Evolutionary conservation across 2,113 vertebrate species (phyloP).

Genomic region (Anoplopoma fimbria): DNA sequence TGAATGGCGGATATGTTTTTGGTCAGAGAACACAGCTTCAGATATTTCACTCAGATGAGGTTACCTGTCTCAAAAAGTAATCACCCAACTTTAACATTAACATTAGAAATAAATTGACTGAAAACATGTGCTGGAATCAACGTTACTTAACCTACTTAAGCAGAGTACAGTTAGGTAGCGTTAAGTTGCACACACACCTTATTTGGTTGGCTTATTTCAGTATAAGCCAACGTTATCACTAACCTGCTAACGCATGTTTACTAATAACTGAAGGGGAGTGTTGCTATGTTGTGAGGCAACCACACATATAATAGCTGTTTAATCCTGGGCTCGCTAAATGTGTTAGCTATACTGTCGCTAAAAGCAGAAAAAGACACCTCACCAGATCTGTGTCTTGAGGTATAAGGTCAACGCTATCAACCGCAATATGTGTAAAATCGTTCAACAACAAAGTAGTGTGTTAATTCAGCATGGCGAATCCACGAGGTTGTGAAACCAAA

Average conservation of each 20-base stretch:
- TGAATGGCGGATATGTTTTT: neutral
- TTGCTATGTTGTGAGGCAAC: slow-evolving; percentile 1
- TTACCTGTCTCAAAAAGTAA: neutral
- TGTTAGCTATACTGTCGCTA: neutral
- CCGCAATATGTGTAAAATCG: neutral
- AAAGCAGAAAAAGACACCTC: too few relatives aligned
- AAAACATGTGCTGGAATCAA: neutral
- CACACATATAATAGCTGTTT: neutral
- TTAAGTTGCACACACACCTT: neutral
- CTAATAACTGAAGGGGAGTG: neutral
- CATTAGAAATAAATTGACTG: too few relatives aligned
- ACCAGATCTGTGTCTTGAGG: neutral
- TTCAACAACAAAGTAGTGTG: neutral
- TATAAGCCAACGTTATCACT: neutral
- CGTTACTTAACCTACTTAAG: neutral
- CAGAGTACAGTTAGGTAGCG: neutral
- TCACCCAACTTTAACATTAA: neutral
- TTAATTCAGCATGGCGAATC: neutral
- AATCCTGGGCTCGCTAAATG: neutral
- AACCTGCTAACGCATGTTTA: slow-evolving; percentile 2
- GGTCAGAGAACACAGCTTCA: neutral
- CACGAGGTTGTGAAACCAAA: too few relatives aligned
- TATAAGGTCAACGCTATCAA: neutral
- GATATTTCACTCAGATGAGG: neutral
- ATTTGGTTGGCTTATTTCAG: neutral